A percentile compares a stretch with the other conserved stretches of the same genome.
phyloP scores from a whole-genome alignment of 1,140 invertebrate species.

The Drosophila carrolli region DNA sequence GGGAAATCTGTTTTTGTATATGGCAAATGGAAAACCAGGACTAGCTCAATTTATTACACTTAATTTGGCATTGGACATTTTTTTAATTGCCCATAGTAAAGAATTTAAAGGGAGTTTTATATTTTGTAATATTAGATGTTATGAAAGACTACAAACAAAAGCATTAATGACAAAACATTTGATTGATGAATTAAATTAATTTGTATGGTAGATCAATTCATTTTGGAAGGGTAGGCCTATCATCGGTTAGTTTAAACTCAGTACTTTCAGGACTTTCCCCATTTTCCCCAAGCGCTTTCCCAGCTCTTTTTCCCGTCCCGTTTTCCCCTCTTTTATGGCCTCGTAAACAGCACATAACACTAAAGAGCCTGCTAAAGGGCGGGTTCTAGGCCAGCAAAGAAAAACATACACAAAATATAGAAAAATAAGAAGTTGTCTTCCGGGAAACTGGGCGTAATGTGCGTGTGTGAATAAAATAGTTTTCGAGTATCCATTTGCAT shows the following conservation, averaged over 20 bases:
- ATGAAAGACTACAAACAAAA: too few species aligned
- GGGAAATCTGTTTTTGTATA: conserved; percentile 19
- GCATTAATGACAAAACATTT: too few species aligned
- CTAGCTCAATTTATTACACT: too few species aligned
- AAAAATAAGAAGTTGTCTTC: conserved; percentile 38
- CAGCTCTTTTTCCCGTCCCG: too few species aligned
- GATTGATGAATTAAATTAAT: too few species aligned
- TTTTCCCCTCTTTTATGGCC: conserved; percentile 31
- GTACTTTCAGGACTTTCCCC: neutral
- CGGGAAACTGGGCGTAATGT: conserved; percentile 11
- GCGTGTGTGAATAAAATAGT: conserved; percentile 56
- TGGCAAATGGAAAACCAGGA: neutral
- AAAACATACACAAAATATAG: conserved; percentile 11
- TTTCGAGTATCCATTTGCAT: conserved; percentile 52
- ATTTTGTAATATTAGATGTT: too few species aligned
- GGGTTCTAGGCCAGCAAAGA: conserved; percentile 13
- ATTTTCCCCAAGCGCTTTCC: neutral
- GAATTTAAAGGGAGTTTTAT: too few species aligned
- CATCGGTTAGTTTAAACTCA: neutral
- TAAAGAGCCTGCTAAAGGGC: conserved; percentile 41
- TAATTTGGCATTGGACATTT: too few species aligned
- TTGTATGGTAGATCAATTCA: too few species aligned
- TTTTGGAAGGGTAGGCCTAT: neutral
- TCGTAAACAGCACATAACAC: conserved; percentile 64
- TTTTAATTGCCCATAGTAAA: too few species aligned